Evolutionary conservation across 2,113 vertebrate species (phyloP).

Genomic region (Corvus hawaiiensis): DNA sequence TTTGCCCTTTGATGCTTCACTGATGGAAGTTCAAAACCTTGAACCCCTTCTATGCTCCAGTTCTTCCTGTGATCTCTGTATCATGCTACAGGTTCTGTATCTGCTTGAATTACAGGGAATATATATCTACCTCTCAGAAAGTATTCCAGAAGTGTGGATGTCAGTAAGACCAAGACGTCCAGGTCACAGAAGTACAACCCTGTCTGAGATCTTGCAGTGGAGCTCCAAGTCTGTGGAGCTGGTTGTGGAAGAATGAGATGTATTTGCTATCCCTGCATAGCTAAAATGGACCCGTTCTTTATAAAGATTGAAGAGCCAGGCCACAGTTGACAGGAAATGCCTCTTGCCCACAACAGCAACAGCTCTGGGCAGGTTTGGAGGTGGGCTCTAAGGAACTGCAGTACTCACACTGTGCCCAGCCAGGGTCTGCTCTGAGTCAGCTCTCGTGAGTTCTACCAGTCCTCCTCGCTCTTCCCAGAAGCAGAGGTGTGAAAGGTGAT

Average conservation of each 20-base stretch:
- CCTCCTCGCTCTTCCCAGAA: neutral
- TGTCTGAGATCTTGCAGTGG: neutral
- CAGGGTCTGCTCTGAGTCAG: neutral
- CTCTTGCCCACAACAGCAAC: neutral
- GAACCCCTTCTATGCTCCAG: neutral
- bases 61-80: neutral
- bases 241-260: neutral
- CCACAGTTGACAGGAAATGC: neutral
- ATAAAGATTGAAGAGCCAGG: neutral
- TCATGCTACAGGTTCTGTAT: neutral
- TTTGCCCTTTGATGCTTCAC: neutral
- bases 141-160: neutral
- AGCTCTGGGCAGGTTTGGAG: neutral
- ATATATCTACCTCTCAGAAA: neutral
- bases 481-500: neutral
- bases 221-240: neutral
- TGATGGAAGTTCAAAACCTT: neutral
- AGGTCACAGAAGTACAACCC: rapidly evolving
- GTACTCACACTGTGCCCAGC: rapidly evolving
- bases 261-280: rapidly evolving
- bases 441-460: neutral
- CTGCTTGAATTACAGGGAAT: neutral
- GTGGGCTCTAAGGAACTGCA: neutral
- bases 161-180: neutral
- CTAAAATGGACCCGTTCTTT: neutral